These are phyloP conservation scores for Parus major DNA, from an alignment of 2,113 vertebrate genomes.

Conservation along the genomic window DNA sequence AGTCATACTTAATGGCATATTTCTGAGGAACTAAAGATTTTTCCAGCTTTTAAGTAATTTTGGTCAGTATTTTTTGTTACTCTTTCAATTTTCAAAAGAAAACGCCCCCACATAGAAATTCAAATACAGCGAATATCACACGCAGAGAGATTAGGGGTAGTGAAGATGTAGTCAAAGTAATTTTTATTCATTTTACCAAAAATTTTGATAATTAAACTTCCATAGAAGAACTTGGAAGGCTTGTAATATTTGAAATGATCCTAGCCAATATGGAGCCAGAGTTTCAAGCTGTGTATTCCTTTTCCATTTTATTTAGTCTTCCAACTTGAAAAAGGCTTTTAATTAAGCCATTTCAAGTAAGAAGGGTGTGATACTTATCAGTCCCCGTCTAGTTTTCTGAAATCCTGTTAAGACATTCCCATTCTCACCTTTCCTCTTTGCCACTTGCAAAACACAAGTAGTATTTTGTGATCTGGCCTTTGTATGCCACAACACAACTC, in stretches of 20 bases:
- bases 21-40: background rate
- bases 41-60: background rate
- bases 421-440: background rate
- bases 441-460: too few relatives aligned
- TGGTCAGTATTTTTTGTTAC: background rate
- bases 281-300: background rate
- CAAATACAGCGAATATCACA: background rate
- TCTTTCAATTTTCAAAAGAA: background rate
- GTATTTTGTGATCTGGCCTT: background rate
- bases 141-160: background rate
- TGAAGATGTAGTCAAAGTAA: background rate
- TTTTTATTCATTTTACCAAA: background rate
- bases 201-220: background rate
- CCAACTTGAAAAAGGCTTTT: background rate
- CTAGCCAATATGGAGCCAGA: background rate
- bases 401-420: background rate
- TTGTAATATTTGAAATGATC: background rate
- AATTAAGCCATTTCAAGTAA: background rate
- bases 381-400: background rate
- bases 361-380: background rate
- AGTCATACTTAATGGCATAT: background rate
- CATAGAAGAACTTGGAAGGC: background rate
- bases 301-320: background rate
- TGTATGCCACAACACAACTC: background rate
- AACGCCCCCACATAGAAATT: background rate